Base-by-base conservation (phyloP, 2,797 vertebrate genomes). In the Leuciscus waleckii region DNA sequence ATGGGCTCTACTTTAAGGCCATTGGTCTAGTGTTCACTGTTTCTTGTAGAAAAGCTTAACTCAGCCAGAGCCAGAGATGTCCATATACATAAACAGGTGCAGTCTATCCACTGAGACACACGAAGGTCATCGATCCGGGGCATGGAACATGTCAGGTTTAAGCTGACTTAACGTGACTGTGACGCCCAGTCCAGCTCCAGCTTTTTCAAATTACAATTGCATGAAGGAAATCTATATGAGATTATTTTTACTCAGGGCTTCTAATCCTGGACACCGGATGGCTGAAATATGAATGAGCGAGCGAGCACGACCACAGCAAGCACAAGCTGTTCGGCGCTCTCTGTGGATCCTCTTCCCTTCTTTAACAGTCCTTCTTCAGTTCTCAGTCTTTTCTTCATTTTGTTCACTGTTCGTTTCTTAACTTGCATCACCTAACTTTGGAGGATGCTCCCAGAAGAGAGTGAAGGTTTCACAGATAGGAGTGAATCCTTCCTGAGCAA, bases 251-350 rank as follows among this genome's bases (percentile, higher is more conserved):
- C 68, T 35, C 65, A 0, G 13, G 13, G 51, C 37, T 83, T 85
- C 84, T 87, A 85, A 83, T 83, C 82, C 67, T 86, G 84, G 67
- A 81, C 73, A 49, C 46, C 32, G 23, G 71, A 67, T 61, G 37
- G 7, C 41, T 88, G 46, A 87, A 90, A 90, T 88, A 88, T 85
- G 75, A 79, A 87, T 87, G 87, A 87, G 80, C 11, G 37, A 68
- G 56, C 70, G 16, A 80, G 79, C 73, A 73, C 76, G 78, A 43
- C 71, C 46, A 41, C 81, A 32, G 67, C 73, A 78, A 79, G 82
- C 79, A 58, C 81, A 73, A 82, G 82, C 82, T 74, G 68, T 78
- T 69, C 26, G 37, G 54, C 0, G 2, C 73, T 84, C 77, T 88
- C 61, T 63, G 41, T 61, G 51, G 54, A 69, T n/a, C 23, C 32